Conservation (phyloP, 92 coral and sea anemone species). For the Phenganax marumi region DNA sequence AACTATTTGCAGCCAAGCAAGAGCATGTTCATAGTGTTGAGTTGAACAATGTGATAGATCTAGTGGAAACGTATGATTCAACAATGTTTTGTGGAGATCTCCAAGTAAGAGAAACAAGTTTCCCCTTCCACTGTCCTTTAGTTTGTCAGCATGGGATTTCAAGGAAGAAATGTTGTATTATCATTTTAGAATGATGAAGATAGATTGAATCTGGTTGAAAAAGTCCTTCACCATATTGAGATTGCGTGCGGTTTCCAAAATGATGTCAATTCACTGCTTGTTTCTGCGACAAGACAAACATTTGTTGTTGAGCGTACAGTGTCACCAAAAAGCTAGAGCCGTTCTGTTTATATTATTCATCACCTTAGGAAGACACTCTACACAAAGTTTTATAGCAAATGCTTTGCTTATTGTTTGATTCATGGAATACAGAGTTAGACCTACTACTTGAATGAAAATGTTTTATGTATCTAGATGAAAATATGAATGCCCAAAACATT, state of each 20-base stretch:
- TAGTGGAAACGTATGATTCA: conserved; percentile 75
- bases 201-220: conserved; percentile 62
- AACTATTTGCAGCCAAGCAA: conserved; percentile 63
- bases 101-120: conserved; percentile 54
- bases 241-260: conserved; percentile 73
- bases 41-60: conserved; percentile 66
- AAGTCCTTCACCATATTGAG: conserved; percentile 65
- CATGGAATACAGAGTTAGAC: too few species aligned
- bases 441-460: background rate
- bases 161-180: background rate
- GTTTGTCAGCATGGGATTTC: background rate
- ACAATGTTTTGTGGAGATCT: conserved; percentile 80
- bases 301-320: conserved; percentile 47
- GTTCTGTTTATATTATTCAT: background rate
- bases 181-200: conserved; percentile 67
- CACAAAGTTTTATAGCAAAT: background rate
- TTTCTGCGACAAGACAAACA: conserved; percentile 69
- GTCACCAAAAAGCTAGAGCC: background rate
- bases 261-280: conserved; percentile 68
- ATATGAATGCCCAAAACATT: too few species aligned
- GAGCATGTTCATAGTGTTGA: conserved; percentile 68
- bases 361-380: background rate
- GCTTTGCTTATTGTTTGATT: background rate
- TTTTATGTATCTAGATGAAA: background rate
- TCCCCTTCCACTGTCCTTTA: background rate